A percentile compares a stretch with the other conserved stretches of the same genome.
These are phyloP conservation scores for Pteruthius melanotis DNA, from an alignment of 2,113 vertebrate species.

Conservation along the genomic window DNA sequence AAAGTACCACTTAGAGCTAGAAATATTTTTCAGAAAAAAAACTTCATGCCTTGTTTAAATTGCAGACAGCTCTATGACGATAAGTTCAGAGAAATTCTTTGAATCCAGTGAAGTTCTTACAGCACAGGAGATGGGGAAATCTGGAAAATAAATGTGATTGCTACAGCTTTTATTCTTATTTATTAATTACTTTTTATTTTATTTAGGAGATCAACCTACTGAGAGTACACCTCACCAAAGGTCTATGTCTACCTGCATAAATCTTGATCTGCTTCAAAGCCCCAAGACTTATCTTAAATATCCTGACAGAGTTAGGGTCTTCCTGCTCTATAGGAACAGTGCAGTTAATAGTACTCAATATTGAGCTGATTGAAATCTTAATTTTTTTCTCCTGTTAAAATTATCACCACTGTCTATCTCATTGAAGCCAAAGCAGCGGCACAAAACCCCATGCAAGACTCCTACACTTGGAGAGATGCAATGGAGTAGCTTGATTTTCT, in stretches of 20 bases:
- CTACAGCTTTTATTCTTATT: background rate
- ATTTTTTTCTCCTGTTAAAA: background rate
- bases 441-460: background rate
- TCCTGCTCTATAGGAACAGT: background rate
- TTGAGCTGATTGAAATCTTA: background rate
- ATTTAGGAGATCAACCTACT: background rate
- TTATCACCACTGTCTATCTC: background rate
- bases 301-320: background rate
- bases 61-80: background rate
- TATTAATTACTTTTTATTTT: background rate
- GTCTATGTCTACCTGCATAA: background rate
- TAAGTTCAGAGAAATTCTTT: background rate
- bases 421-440: background rate
- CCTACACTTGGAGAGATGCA: background rate
- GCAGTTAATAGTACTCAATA: background rate
- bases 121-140: background rate
- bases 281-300: background rate
- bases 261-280: background rate
- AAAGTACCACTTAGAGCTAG: constrained; percentile 33
- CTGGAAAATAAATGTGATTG: background rate
- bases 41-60: background rate
- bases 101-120: background rate
- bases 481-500: background rate
- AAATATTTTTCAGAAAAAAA: constrained; percentile 14
- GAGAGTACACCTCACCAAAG: background rate